Evolutionary conservation across 2,888 invertebrate genomes (phyloP), one percentile per base, ranked within the genome.

Genomic region (Belgica antarctica): DNA sequence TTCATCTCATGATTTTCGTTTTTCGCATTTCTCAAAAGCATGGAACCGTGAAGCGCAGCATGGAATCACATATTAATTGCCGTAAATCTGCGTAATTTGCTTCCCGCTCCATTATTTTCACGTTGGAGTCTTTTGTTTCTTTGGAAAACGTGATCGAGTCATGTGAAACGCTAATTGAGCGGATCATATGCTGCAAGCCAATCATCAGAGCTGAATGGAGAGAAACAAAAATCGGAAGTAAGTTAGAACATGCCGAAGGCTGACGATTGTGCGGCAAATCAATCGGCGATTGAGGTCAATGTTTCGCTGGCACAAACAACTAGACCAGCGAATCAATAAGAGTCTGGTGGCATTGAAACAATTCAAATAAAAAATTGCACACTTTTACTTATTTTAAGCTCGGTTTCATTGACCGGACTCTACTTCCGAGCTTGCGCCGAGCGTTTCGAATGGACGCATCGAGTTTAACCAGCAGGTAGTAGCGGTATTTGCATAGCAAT

Each of bases 331-430:
- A n/a, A 41, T 41, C 41, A 15, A 41, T 41, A n/a, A n/a, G n/a
- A n/a, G n/a, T n/a, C n/a, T n/a, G 41, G n/a, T 41, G 41, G 15
- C 41, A 41, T 41, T 41, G 41, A 41, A 41, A 41, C 10, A n/a
- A 5, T 5, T n/a, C n/a, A n/a, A n/a, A n/a, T 5, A n/a, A 41
- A 10, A 41, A 5, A n/a, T 15, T n/a, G 8, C 8, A 41, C 41
- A 41, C 31, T 31, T 31, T 31, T 31, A n/a, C 41, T 41, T 41
- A 10, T n/a, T 5, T 41, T n/a, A 12, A 15, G 41, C 34, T 34
- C 15, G n/a, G 10, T 10, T 15, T 41, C 4, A 41, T 5, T 5
- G 41, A 5, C 41, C 10, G 15, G 41, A 5, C 41, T 41, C n/a
- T 41, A 41, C 41, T 41, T 41, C 41, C 41, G 41, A 41, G 41